phyloP scores from a whole-genome alignment of 2,888 invertebrate species.

The Emmelina monodactyla region DNA sequence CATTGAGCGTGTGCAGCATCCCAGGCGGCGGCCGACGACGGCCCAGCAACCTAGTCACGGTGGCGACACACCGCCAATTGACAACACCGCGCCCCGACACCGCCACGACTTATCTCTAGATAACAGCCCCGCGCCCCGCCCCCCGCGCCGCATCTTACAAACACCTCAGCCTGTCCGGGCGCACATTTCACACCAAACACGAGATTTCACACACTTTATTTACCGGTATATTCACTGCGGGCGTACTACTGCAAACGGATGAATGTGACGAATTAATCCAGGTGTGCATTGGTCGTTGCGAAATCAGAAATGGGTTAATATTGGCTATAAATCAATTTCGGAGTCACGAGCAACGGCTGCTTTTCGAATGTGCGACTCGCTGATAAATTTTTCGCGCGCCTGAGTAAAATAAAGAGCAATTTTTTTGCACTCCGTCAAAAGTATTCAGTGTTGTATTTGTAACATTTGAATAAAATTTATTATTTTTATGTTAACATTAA shows the following conservation, averaged over 20 bases:
- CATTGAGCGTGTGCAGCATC: conserved; percentile 88
- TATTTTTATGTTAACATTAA: no score
- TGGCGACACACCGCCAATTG: conserved; percentile 48
- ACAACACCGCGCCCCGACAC: conserved; percentile 36
- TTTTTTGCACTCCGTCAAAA: no score
- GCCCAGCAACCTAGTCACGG: conserved; percentile 56
- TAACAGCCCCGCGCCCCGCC: conserved; percentile 60
- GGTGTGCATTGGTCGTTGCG: conserved; percentile 23
- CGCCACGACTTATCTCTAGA: conserved; percentile 33
- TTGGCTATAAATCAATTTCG: no score
- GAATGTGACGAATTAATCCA: background rate
- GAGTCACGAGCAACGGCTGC: no score
- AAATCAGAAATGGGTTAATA: no score
- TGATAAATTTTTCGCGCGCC: no score
- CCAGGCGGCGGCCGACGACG: conserved; percentile 71
- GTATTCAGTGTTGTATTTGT: no score
- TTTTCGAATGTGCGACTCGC: no score
- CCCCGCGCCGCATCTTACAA: conserved; percentile 61
- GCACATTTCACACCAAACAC: conserved; percentile 12
- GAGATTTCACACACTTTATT: conserved; percentile 18
- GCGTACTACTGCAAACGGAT: background rate
- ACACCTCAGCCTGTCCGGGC: conserved; percentile 42
- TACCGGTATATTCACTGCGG: no score
- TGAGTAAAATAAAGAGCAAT: no score
- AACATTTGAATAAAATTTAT: no score